Evolutionary conservation across 2,888 invertebrate genomes (phyloP), one percentile per base, ranked within the genome.

Genomic region (Hermaeophaga mercurialis): DNA sequence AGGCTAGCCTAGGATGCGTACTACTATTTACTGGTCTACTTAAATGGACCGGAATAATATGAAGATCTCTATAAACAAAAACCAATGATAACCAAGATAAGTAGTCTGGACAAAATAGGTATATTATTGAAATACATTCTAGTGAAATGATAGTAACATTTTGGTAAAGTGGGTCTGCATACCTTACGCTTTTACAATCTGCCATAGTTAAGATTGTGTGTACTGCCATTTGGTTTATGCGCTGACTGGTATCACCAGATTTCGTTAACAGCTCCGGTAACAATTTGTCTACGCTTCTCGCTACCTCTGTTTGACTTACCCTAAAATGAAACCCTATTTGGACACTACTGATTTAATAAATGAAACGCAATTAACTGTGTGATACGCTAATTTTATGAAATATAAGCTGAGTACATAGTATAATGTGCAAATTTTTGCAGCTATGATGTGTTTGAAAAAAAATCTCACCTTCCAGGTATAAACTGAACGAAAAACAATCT

Each of bases 171-270:
- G n/a, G n/a, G n/a, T n/a, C n/a, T n/a, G 5, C 14, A 28, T 66
- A 86, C 87, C 86, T 84, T 54, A 92, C 90, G 72, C 87, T 88
- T 18, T 88, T 87, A 69, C 90, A 90, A 66, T 91, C 90, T 0
- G 91, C 91, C 73, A 94, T 88, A 56, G 90, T 91, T 18, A 93
- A 82, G 59, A 93, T 90, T 1, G 92, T 92, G 71, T 93, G 91
- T 59, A 91, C 90, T 0, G 93, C 93, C 69, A 93, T 87, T 61
- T 91, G 91, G 73, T 93, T 91, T 49, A 92, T 88, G 18, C 94
- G 81, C 0, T 92, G 89, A 0, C 92, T 91, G 0, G 92, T 90
- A 77, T 94, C 94, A 0, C 94, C 94, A 31, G 91, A 90, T 68
- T 93, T 92, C 0, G 90, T 86, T 38, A 94, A 76, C 47, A 94